Evolutionary conservation across 2,113 vertebrate genomes (phyloP).

Genomic region (Labrus mixtus): DNA sequence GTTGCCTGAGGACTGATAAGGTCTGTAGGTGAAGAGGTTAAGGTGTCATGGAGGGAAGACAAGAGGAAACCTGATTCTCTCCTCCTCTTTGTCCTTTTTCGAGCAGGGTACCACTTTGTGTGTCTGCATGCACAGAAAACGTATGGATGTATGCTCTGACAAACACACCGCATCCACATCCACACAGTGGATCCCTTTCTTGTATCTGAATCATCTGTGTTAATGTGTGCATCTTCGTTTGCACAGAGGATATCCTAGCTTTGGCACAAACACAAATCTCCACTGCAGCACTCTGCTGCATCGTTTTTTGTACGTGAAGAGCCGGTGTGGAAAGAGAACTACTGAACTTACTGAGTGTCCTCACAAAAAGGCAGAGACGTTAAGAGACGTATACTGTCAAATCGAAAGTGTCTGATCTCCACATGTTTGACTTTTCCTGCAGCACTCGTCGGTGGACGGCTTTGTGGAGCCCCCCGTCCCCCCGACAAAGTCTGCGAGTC

Average conservation of each 20-base stretch:
- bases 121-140: neutral
- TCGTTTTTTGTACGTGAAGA: conserved; percentile 26
- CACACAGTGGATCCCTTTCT: conserved; percentile 11
- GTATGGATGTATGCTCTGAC: neutral
- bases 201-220: conserved; percentile 6
- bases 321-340: neutral
- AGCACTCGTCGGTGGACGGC: conserved; percentile 95
- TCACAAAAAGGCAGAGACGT: neutral
- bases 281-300: conserved; percentile 48
- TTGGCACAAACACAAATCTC: conserved; percentile 27
- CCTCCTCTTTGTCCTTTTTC: neutral
- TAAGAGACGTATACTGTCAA: neutral
- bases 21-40: conserved; percentile 49
- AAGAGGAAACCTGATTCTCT: conserved; percentile 9
- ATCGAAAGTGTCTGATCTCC: conserved; percentile 31
- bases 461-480: conserved; percentile 89
- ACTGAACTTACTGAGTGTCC: neutral
- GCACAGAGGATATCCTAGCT: conserved; percentile 26
- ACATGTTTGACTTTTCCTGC: conserved; percentile 35
- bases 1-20: conserved; percentile 21
- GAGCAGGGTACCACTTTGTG: neutral
- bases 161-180: neutral
- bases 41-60: conserved; percentile 33
- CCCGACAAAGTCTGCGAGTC: conserved; percentile 91
- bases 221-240: conserved; percentile 44